These are phyloP conservation scores for Albula goreensis DNA, from an alignment of 2,113 vertebrate species.

Conservation along the genomic window DNA sequence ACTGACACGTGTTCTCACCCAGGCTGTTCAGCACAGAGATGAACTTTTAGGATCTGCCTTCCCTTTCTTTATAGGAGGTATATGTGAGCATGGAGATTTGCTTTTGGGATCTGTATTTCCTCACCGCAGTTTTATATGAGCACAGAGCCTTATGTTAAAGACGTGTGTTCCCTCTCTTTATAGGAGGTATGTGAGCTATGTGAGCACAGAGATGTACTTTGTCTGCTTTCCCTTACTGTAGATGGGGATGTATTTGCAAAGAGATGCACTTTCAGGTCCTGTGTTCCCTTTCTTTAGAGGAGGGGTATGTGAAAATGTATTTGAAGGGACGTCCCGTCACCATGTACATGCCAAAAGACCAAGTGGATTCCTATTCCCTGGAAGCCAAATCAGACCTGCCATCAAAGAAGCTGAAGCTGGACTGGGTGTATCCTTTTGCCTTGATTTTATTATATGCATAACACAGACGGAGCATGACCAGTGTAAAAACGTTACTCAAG, in stretches of 20 bases:
- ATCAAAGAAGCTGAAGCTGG: slow-evolving; percentile 88
- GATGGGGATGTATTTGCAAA: background rate
- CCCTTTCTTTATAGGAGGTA: background rate
- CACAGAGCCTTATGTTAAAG: no score
- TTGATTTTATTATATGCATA: background rate
- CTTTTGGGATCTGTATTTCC: slow-evolving; percentile 53
- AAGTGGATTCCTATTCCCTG: slow-evolving; percentile 89
- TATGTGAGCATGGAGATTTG: background rate
- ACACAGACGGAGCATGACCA: no score
- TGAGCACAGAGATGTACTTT: background rate
- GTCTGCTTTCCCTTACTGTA: background rate
- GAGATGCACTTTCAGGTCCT: slow-evolving; percentile 39
- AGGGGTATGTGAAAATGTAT: slow-evolving; percentile 99
- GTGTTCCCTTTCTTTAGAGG: slow-evolving; percentile 80
- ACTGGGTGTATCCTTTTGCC: slow-evolving; percentile 98
- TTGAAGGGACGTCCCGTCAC: slow-evolving; percentile 94
- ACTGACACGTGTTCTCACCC: background rate
- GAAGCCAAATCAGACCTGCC: slow-evolving; percentile 89
- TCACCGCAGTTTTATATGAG: background rate
- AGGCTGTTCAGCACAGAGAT: background rate
- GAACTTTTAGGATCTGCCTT: background rate
- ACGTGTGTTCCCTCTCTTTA: no score
- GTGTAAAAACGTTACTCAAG: no score
- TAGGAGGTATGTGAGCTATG: no score
- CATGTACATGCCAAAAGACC: slow-evolving; percentile 97